Conservation (phyloP, 2,113 vertebrate genomes). For the rat (Rattus norvegicus) region DNA sequence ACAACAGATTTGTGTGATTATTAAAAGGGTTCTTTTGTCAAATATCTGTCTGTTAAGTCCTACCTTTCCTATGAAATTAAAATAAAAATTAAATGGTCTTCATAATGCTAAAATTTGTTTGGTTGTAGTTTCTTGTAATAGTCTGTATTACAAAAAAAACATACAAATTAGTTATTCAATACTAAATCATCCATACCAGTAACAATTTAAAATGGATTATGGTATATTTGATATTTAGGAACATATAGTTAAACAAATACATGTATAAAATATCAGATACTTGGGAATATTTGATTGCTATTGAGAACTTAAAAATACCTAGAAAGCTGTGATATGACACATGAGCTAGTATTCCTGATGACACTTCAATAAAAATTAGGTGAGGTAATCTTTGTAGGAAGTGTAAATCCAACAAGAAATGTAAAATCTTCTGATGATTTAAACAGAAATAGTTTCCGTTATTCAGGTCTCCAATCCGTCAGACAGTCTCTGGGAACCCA, state of each 20-base stretch:
- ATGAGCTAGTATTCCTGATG: neutral
- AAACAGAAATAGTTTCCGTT: neutral
- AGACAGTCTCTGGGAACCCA: neutral
- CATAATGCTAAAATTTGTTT: neutral
- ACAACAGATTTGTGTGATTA: neutral
- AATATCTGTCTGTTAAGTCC: neutral
- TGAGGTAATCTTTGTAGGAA: neutral
- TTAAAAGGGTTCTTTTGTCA: neutral
- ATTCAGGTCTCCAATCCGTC: neutral
- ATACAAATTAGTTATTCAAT: neutral
- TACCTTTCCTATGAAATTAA: neutral
- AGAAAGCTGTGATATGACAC: neutral
- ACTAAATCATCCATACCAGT: neutral
- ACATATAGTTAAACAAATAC: neutral
- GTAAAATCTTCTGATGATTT: neutral
- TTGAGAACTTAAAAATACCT: neutral
- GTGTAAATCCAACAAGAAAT: neutral
- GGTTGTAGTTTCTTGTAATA: neutral
- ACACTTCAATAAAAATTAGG: neutral
- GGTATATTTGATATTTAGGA: neutral
- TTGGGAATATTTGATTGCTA: neutral
- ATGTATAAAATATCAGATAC: neutral
- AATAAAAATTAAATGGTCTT: neutral
- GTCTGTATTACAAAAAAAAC: neutral
- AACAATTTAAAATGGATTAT: neutral